Evolutionary conservation across 2,888 invertebrate genomes (phyloP).

Genomic region (Acrobasis repandana): DNA sequence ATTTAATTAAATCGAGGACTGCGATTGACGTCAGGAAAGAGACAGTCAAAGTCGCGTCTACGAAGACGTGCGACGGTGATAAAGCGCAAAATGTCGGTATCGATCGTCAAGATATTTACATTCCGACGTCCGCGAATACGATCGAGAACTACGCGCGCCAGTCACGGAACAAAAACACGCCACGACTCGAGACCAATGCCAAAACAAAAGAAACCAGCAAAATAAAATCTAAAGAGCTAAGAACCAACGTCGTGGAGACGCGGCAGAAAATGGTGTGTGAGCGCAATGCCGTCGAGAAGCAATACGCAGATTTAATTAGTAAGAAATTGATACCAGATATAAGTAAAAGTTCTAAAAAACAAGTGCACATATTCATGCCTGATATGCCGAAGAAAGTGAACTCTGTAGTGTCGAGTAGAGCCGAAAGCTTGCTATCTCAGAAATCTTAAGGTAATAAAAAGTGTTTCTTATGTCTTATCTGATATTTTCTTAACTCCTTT

Average conservation of each 20-base stretch:
- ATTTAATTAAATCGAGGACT: conserved; percentile 66
- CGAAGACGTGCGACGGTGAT: conserved; percentile 54
- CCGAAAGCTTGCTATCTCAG: conserved; percentile 65
- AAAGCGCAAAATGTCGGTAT: conserved; percentile 63
- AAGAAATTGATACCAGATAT: conserved; percentile 72
- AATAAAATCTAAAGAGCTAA: conserved; percentile 58
- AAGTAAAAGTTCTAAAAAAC: conserved; percentile 78
- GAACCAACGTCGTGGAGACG: conserved; percentile 60
- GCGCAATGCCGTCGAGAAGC: conserved; percentile 65
- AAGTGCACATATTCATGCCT: conserved; percentile 90
- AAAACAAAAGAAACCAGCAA: conserved; percentile 57
- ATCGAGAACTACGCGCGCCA: conserved; percentile 78
- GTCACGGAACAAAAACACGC: conserved; percentile 75
- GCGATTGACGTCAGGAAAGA: conserved; percentile 62
- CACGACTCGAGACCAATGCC: conserved; percentile 48
- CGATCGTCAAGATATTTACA: conserved; percentile 72
- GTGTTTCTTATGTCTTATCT: conserved; percentile 6
- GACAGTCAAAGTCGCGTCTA: conserved; percentile 45
- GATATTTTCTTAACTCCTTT: conserved; percentile 2
- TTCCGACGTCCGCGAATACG: conserved; percentile 73
- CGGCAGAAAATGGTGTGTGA: conserved; percentile 67
- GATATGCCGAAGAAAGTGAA: conserved; percentile 81
- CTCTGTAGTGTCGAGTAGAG: conserved; percentile 53
- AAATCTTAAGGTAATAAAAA: conserved; percentile 41
- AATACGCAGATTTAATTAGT: conserved; percentile 69